Base-by-base conservation (phyloP, 1,140 invertebrate species). In the Mya arenaria region DNA sequence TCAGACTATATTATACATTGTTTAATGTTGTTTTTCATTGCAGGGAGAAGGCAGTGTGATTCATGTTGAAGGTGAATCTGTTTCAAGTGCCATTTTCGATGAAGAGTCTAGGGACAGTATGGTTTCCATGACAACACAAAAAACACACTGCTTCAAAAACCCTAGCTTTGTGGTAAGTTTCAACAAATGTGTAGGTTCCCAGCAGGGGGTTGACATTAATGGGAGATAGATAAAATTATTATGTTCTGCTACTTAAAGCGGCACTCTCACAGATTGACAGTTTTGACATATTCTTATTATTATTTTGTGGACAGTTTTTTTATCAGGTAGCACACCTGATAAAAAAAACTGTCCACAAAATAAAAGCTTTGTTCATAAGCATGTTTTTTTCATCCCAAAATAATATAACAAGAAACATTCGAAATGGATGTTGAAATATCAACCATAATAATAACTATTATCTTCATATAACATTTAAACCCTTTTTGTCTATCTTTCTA, bases 141-240 rank as follows among this genome's bases (percentile, higher is more conserved):
- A 87, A 68, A 87, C 85, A 66, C 86, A 85, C 55, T 68, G 89
- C 34, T 93, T 93, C 77, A 92, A 93, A 85, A 89, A 92, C 83
- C 86, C 88, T n/a, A 90, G 85, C 52, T 93, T 92, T 87, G 88
- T 92, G 81, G 91, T 93, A 87, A 84, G 83, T 39, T 3, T 60
- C 23, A 37, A 1, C 25, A 23, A 19, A 10, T 55, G 2, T 36
- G 17, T 23, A 19, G 13, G 30, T 23, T 28, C 3, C n/a, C 55
- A 25, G 30, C 32, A 4, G 19, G 23, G 23, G 13, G 34, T 69
- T 39, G 13, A 6, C 30, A 4, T 15, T 44, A 4, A 44, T 13
- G 8, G 23, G 15, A 41, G 25, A 69, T 36, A 68, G 19, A 17
- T 8, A 62, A n/a, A 13, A 41, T 39, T 1, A 34, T 41, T 63